phyloP scores from a whole-genome alignment of 2,888 invertebrate species.

The Apamea monoglypha region DNA sequence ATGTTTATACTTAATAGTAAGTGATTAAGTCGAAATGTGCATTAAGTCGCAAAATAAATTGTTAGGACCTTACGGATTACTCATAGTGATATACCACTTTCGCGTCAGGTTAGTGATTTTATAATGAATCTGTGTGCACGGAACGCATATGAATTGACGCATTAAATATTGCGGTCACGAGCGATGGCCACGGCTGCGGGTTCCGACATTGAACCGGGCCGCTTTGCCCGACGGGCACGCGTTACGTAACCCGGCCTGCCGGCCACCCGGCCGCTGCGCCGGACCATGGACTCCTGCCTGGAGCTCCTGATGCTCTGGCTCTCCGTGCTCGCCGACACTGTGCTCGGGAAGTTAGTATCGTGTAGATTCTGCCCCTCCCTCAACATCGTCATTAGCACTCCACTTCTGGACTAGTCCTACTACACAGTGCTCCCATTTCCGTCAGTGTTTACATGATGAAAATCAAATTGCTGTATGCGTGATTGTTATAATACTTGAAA shows the following conservation, averaged over 20 bases:
- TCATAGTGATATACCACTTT: conserved; percentile 51
- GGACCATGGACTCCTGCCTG: conserved; percentile 70
- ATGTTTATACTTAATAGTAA: conserved; percentile 17
- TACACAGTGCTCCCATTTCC: neutral
- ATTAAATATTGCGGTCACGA: conserved; percentile 67
- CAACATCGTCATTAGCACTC: neutral
- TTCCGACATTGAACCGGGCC: conserved; percentile 14
- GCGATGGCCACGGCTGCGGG: conserved; percentile 58
- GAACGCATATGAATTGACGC: conserved; percentile 59
- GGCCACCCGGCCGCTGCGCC: neutral
- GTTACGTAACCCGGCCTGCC: conserved; percentile 20
- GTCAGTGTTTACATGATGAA: too few species aligned
- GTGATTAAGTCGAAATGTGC: conserved; percentile 13
- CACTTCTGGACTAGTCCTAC: neutral
- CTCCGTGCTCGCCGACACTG: conserved; percentile 70
- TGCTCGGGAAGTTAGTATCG: conserved; percentile 77
- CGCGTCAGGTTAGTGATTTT: conserved; percentile 53
- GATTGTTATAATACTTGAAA: neutral
- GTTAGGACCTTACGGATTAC: conserved; percentile 17
- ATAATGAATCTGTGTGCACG: conserved; percentile 57
- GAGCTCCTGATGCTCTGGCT: conserved; percentile 76
- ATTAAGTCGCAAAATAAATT: conserved; percentile 9
- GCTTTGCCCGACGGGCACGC: conserved; percentile 1
- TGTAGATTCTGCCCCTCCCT: neutral
- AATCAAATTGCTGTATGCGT: neutral